Evolutionary conservation across 1,140 invertebrate genomes (phyloP).

Genomic region (Eufriesea mexicana): DNA sequence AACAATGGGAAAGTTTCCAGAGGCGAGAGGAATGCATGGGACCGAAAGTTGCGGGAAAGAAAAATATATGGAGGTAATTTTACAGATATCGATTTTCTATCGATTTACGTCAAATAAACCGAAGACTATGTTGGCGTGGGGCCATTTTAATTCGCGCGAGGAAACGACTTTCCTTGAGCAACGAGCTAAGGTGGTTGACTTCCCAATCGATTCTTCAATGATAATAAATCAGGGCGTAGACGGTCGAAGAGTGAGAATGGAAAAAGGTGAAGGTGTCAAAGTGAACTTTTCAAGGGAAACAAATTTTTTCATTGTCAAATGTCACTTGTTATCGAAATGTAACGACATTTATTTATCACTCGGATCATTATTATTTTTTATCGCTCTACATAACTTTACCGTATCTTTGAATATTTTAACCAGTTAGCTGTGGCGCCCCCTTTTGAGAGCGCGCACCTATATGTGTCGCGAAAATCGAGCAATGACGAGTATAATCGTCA

Average conservation of each 20-base stretch:
- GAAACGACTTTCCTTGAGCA: neutral
- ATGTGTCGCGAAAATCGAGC: too few relatives aligned
- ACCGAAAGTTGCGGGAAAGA: neutral
- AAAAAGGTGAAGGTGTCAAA: too few relatives aligned
- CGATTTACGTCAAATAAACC: constrained; percentile 27
- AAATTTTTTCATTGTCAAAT: too few relatives aligned
- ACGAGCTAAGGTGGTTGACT: neutral
- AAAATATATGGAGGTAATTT: constrained; percentile 33
- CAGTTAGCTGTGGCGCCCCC: too few relatives aligned
- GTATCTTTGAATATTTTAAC: too few relatives aligned
- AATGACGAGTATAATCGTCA: too few relatives aligned
- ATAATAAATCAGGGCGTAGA: constrained; percentile 22
- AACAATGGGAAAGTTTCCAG: neutral
- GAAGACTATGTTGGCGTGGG: neutral
- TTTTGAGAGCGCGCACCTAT: too few relatives aligned
- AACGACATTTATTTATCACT: too few relatives aligned
- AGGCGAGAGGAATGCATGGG: neutral
- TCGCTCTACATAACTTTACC: too few relatives aligned
- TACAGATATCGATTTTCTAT: constrained; percentile 15
- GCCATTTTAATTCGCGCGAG: constrained; percentile 15
- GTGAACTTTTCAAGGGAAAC: too few relatives aligned
- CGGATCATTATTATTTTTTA: too few relatives aligned
- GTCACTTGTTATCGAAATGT: neutral
- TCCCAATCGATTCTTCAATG: constrained; percentile 13
- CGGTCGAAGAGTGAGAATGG: too few relatives aligned